These are phyloP conservation scores for Tipula lateralis DNA, from an alignment of 2,888 invertebrate species.

Conservation along the genomic window DNA sequence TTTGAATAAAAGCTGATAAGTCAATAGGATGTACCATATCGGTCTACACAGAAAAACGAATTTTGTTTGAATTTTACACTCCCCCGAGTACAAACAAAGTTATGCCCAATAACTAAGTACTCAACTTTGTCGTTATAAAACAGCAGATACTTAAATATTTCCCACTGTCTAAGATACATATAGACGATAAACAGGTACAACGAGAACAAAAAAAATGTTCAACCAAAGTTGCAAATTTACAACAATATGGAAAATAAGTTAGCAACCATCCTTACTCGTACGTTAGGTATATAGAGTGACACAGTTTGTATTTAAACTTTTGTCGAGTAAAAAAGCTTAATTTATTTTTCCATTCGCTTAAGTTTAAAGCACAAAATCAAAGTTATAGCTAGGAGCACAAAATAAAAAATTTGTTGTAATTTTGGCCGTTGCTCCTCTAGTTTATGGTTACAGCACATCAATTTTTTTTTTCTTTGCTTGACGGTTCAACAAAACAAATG, in stretches of 20 bases:
- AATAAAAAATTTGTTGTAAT: neutral
- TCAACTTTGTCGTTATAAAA: neutral
- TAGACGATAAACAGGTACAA: neutral
- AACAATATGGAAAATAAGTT: neutral
- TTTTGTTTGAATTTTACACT: neutral
- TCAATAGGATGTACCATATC: neutral
- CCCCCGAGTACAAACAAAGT: neutral
- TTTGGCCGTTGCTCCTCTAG: neutral
- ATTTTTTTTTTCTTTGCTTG: neutral
- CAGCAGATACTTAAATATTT: neutral
- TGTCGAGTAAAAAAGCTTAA: neutral
- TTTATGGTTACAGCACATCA: neutral
- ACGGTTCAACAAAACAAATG: neutral
- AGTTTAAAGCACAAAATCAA: slow-evolving; percentile 2
- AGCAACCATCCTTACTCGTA: neutral
- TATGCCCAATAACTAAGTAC: neutral
- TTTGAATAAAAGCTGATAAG: neutral
- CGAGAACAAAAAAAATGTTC: neutral
- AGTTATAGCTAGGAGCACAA: neutral
- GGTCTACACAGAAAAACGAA: neutral
- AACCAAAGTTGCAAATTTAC: neutral
- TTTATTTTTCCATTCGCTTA: neutral
- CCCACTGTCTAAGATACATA: neutral
- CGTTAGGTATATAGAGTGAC: neutral
- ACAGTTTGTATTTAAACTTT: neutral